phyloP scores from a whole-genome alignment of 2,113 vertebrate genomes.

The Azemiops feae region DNA sequence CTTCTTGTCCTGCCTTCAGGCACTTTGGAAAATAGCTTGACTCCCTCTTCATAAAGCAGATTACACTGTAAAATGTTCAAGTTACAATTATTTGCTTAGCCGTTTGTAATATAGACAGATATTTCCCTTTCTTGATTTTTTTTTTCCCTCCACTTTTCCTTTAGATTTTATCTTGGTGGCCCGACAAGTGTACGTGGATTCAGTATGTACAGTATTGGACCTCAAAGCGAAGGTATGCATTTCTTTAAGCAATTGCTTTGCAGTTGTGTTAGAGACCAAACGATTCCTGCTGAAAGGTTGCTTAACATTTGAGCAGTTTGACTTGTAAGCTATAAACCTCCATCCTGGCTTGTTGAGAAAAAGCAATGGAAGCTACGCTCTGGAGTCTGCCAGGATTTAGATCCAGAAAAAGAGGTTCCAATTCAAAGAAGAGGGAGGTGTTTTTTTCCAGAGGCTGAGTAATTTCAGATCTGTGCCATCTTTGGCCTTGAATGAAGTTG shows the following conservation, averaged over 20 bases:
- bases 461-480: background rate
- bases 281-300: background rate
- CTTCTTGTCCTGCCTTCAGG: too few relatives aligned
- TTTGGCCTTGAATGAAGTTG: background rate
- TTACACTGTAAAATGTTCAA: background rate
- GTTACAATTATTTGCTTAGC: background rate
- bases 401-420: background rate
- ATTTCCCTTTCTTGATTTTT: background rate
- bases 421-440: background rate
- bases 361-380: background rate
- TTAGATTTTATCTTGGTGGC: slow-evolving; percentile 94
- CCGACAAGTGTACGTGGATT: slow-evolving; percentile 95
- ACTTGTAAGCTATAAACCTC: background rate
- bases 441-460: background rate
- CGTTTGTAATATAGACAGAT: background rate
- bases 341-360: background rate
- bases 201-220: slow-evolving; percentile 97
- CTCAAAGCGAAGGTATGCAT: slow-evolving; percentile 91
- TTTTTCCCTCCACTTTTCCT: background rate
- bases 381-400: background rate
- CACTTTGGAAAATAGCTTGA: too few relatives aligned
- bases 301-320: background rate
- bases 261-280: background rate
- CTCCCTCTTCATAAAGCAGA: too few relatives aligned
- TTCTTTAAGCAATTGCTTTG: background rate